A percentile compares a stretch with the other conserved stretches of the same genome.
Conservation (phyloP, 2,797 vertebrate genomes). For the Cercopithecus mitis region DNA sequence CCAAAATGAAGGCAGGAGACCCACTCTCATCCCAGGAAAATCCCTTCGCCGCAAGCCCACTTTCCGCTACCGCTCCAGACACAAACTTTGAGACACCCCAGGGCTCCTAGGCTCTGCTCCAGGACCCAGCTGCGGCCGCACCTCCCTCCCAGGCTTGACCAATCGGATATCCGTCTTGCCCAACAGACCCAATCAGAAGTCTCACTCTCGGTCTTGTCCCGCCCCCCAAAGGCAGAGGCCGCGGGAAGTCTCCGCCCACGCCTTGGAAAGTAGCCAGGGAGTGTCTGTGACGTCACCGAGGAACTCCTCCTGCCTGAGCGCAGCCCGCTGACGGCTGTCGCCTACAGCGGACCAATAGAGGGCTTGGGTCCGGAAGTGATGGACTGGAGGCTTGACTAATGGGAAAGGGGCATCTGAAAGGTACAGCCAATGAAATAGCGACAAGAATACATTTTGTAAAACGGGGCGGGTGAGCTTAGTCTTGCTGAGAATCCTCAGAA, state of each 20-base stretch:
- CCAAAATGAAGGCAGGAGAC: not conserved
- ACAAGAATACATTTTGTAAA: slow-evolving; percentile 80
- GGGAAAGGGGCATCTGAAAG: not conserved
- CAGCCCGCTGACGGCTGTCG: fast-evolving
- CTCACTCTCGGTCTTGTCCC: not conserved
- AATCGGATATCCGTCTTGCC: slow-evolving; percentile 1
- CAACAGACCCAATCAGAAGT: slow-evolving; percentile 59
- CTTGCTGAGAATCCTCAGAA: not conserved
- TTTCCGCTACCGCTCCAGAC: not conserved
- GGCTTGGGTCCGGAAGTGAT: not conserved
- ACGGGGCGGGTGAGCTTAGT: not conserved
- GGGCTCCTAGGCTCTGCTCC: not conserved
- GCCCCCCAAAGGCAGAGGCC: not conserved
- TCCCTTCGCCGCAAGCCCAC: not conserved
- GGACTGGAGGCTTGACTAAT: not conserved
- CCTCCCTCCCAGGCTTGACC: slow-evolving; percentile 38
- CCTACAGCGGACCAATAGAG: slow-evolving; percentile 61
- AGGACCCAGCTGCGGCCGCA: not conserved
- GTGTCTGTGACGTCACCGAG: not conserved
- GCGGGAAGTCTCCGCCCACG: slow-evolving; percentile 41
- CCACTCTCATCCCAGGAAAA: not conserved
- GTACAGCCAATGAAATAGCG: slow-evolving; percentile 71
- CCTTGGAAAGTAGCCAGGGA: slow-evolving; percentile 77
- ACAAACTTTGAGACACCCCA: slow-evolving; percentile 64
- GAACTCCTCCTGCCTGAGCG: not conserved